Percentiles rank a stretch among this genome's conserved stretches.
phyloP scores from a whole-genome alignment of 2,888 invertebrate genomes.

The Meiosimyza platycephala region DNA sequence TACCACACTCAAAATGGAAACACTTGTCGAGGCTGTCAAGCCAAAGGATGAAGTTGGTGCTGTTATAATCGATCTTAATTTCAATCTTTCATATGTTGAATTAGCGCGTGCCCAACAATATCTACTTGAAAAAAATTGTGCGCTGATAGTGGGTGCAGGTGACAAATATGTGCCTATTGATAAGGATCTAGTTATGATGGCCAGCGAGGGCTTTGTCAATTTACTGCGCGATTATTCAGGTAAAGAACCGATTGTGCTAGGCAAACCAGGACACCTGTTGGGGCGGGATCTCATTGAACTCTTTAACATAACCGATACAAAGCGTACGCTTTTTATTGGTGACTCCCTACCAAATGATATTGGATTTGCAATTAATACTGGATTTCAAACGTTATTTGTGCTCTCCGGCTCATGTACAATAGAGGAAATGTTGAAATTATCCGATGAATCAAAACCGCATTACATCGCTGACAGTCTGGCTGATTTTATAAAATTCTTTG shows the following conservation, averaged over 20 bases:
- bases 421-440: constrained; percentile 45
- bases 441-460: constrained; percentile 46
- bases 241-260: constrained; percentile 60
- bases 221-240: constrained; percentile 51
- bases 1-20: constrained; percentile 39
- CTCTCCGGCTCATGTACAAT: constrained; percentile 67
- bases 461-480: constrained; percentile 51
- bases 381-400: constrained; percentile 78
- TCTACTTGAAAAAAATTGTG: constrained; percentile 62
- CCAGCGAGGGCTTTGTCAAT: constrained; percentile 44
- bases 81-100: constrained; percentile 62
- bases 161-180: constrained; percentile 47
- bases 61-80: constrained; percentile 66
- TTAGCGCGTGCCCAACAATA: constrained; percentile 63
- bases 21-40: constrained; percentile 28
- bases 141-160: constrained; percentile 60
- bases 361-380: constrained; percentile 75
- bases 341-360: constrained; percentile 85
- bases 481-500: constrained; percentile 50
- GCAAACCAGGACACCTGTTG: constrained; percentile 65
- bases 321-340: constrained; percentile 81
- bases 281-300: constrained; percentile 55
- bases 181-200: constrained; percentile 45
- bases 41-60: constrained; percentile 58
- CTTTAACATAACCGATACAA: constrained; percentile 70